phyloP scores from a whole-genome alignment of 2,113 vertebrate genomes.

The Eolophus roseicapilla region DNA sequence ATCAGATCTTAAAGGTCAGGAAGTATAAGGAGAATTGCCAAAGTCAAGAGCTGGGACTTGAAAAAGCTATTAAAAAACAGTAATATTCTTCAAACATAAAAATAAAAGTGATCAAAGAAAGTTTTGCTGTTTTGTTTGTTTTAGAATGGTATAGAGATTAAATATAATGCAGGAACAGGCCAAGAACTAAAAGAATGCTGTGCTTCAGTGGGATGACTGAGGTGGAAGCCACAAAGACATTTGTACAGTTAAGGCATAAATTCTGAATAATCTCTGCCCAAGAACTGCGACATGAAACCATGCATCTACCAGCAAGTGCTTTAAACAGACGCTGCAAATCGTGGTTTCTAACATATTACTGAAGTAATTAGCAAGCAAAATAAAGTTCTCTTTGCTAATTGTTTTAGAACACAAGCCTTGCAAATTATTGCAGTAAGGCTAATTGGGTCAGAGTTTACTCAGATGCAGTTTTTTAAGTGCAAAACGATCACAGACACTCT shows the following conservation, averaged over 20 bases:
- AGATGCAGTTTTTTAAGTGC: neutral
- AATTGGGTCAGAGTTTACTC: neutral
- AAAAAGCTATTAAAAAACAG: conserved; percentile 6
- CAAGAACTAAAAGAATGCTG: conserved; percentile 3
- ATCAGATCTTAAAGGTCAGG: neutral
- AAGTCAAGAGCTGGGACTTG: neutral
- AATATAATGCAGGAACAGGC: neutral
- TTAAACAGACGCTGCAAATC: neutral
- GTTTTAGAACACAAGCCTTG: neutral
- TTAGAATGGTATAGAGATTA: conserved; percentile 1
- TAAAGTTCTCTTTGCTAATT: neutral
- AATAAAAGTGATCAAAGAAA: neutral
- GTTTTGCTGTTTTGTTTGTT: neutral
- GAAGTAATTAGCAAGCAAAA: neutral
- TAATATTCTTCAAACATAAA: conserved; percentile 13
- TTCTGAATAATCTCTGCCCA: neutral
- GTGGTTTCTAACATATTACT: neutral
- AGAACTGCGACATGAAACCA: neutral
- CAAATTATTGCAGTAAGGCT: neutral
- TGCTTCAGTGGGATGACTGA: neutral
- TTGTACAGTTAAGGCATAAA: neutral
- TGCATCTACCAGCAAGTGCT: neutral
- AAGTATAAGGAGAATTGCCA: neutral
- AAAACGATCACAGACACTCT: neutral
- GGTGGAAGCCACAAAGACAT: neutral